phyloP scores from a whole-genome alignment of 2,797 vertebrate genomes.

The Acanthopagrus latus region DNA sequence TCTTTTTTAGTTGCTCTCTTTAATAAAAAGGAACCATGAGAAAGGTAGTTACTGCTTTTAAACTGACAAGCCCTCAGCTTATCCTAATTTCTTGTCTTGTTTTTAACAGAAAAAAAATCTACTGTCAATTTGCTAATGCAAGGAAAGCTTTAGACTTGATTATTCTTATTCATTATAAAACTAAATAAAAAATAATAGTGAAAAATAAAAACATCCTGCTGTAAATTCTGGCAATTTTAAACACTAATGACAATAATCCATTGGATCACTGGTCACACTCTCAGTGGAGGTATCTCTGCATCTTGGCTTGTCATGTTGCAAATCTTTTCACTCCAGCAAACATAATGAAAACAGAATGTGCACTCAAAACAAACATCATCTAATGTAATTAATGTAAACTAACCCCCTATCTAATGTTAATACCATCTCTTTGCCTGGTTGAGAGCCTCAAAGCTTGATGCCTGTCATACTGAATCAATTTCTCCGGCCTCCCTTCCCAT shows the following conservation, averaged over 20 bases:
- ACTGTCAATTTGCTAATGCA: neutral
- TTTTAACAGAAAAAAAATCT: neutral
- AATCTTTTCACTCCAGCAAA: constrained; percentile 17
- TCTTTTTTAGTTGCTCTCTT: neutral
- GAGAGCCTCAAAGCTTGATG: constrained; percentile 16
- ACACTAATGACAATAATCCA: constrained; percentile 17
- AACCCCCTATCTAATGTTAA: constrained; percentile 11
- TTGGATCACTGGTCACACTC: constrained; percentile 19
- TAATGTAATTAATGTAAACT: constrained; percentile 13
- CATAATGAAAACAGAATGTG: constrained; percentile 16
- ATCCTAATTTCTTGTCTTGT: neutral
- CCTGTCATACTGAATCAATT: constrained; percentile 32
- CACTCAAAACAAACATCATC: constrained; percentile 30
- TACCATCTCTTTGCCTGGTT: neutral
- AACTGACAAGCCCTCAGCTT: neutral
- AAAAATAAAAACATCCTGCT: neutral
- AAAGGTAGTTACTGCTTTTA: neutral
- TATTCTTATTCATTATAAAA: neutral
- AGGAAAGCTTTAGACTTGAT: neutral
- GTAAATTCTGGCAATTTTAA: constrained; percentile 22
- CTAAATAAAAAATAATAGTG: neutral
- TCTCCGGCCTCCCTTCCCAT: neutral
- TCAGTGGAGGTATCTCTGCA: constrained; percentile 18
- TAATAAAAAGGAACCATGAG: constrained; percentile 6
- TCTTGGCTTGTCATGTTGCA: constrained; percentile 16